Evolutionary conservation across 2,113 vertebrate genomes (phyloP).

Genomic region (Tragulus kanchil): DNA sequence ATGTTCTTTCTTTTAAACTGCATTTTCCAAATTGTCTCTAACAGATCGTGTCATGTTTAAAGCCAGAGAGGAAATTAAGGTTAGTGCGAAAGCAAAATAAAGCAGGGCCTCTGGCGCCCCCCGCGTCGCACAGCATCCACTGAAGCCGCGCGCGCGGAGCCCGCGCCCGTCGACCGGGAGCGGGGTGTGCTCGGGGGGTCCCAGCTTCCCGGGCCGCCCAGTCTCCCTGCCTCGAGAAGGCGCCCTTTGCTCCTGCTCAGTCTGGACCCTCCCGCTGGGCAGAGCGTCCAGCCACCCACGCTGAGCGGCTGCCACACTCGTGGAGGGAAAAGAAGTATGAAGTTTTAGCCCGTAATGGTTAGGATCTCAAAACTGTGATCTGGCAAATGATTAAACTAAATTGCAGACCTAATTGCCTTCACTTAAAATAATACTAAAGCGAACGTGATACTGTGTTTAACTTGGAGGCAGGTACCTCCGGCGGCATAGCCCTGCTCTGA

Average conservation of each 20-base stretch:
- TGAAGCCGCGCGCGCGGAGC: neutral
- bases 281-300: neutral
- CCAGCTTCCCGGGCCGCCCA: neutral
- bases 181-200: neutral
- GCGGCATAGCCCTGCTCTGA: conserved; percentile 62
- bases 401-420: conserved; percentile 78
- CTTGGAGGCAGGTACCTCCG: conserved; percentile 78
- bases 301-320: neutral
- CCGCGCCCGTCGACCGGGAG: neutral
- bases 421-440: conserved; percentile 79
- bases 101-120: neutral
- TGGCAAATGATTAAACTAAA: conserved; percentile 67
- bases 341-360: conserved; percentile 46
- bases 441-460: conserved; percentile 76
- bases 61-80: neutral
- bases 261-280: neutral
- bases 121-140: accelerated
- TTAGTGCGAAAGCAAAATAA: neutral
- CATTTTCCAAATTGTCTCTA: neutral
- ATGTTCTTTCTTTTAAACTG: neutral
- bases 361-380: conserved; percentile 73
- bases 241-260: neutral
- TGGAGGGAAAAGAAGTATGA: neutral
- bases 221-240: neutral
- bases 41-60: neutral